phyloP scores from a whole-genome alignment of 2,888 invertebrate genomes.

The Icerya purchasi region DNA sequence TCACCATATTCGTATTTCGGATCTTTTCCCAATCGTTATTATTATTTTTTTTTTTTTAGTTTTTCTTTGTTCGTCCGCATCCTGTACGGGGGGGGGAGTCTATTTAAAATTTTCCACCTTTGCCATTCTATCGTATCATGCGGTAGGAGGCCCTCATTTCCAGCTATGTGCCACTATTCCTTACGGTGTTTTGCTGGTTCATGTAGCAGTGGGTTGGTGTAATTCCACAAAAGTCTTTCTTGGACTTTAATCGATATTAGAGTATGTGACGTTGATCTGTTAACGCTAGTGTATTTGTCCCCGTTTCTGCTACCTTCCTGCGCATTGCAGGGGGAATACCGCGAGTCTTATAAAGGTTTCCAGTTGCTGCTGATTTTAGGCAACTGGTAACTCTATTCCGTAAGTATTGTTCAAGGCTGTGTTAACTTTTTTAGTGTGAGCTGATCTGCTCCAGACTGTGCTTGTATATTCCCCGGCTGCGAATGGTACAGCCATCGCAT shows the following conservation, averaged over 20 bases:
- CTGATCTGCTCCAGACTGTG: neutral
- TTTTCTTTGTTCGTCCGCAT: too few species aligned
- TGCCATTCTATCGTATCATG: too few species aligned
- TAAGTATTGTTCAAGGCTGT: neutral
- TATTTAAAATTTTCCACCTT: too few species aligned
- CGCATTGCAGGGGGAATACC: neutral
- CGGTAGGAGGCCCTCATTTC: too few species aligned
- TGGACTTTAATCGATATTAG: neutral
- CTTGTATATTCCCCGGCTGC: neutral
- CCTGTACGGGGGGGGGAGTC: too few species aligned
- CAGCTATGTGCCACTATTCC: too few species aligned
- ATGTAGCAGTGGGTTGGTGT: neutral
- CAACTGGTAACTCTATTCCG: neutral
- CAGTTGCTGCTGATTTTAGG: neutral
- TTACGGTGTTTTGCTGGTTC: too few species aligned
- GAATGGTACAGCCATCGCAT: neutral
- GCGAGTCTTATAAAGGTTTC: neutral
- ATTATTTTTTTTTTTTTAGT: too few species aligned
- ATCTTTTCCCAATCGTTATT: too few species aligned
- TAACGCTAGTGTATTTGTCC: neutral
- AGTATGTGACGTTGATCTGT: neutral
- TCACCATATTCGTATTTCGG: too few species aligned
- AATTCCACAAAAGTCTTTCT: neutral
- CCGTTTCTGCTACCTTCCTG: neutral
- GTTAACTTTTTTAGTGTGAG: neutral